Evolutionary conservation across 2,888 invertebrate species (phyloP).

Genomic region (Platerodrilus igneus): DNA sequence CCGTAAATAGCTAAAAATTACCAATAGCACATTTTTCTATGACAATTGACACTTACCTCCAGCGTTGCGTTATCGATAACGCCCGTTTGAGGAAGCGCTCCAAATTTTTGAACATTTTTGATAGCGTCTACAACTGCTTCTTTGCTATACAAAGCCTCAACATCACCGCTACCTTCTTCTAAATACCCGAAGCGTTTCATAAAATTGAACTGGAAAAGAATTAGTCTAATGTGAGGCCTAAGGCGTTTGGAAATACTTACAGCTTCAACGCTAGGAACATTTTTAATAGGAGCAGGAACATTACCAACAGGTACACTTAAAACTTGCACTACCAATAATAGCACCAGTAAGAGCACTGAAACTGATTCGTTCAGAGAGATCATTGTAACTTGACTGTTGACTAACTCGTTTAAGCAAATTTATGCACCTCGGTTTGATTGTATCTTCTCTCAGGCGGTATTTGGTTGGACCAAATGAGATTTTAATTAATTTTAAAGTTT

Average conservation of each 20-base stretch:
- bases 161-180: constrained; percentile 48
- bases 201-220: constrained; percentile 54
- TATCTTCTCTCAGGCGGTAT: too few species aligned
- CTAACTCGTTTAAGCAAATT: too few species aligned
- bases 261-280: constrained; percentile 11
- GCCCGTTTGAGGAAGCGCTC: constrained; percentile 66
- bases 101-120: constrained; percentile 65
- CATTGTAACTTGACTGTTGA: too few species aligned
- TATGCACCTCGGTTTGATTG: too few species aligned
- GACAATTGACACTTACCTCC: constrained; percentile 48
- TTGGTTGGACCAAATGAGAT: too few species aligned
- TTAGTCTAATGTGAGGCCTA: neutral
- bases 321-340: neutral
- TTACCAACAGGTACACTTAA: neutral
- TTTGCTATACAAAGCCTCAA: constrained; percentile 60
- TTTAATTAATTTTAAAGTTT: too few species aligned
- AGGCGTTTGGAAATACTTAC: constrained; percentile 6
- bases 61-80: constrained; percentile 60
- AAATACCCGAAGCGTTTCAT: constrained; percentile 69
- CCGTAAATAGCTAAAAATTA: constrained; percentile 58
- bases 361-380: too few species aligned
- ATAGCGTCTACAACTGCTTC: constrained; percentile 61
- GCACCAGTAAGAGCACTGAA: too few species aligned
- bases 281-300: neutral
- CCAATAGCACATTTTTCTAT: too few species aligned